phyloP scores from a whole-genome alignment of 2,888 invertebrate species.

The Pelosia muscerda region DNA sequence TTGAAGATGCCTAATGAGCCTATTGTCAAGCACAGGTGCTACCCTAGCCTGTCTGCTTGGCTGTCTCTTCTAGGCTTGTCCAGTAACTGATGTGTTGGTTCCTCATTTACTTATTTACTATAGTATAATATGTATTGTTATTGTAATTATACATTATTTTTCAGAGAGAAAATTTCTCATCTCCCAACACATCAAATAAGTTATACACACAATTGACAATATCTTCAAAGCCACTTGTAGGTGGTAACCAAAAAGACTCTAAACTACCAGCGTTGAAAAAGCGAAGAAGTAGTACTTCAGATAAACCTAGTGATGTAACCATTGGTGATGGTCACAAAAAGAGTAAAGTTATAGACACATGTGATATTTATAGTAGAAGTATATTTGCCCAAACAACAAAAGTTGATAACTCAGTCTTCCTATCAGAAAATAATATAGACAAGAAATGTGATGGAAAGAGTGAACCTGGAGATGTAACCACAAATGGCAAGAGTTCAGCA shows the following conservation, averaged over 20 bases:
- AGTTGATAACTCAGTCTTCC: slow-evolving; percentile 64
- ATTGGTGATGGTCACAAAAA: slow-evolving; percentile 74
- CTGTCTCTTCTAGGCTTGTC: no score
- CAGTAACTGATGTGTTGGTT: no score
- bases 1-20: no score
- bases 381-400: slow-evolving; percentile 67
- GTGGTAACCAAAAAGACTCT: slow-evolving; percentile 71
- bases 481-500: slow-evolving; percentile 75
- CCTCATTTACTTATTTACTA: no score
- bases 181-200: slow-evolving; percentile 78
- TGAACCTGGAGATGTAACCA: slow-evolving; percentile 63
- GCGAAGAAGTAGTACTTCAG: slow-evolving; percentile 81
- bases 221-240: slow-evolving; percentile 73
- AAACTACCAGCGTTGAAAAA: slow-evolving; percentile 79
- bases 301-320: slow-evolving; percentile 78
- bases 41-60: no score
- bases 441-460: slow-evolving; percentile 71
- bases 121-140: background rate
- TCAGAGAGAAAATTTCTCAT: slow-evolving; percentile 78
- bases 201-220: slow-evolving; percentile 82
- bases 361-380: slow-evolving; percentile 77
- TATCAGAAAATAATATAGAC: slow-evolving; percentile 74
- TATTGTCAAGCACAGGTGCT: no score
- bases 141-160: slow-evolving; percentile 40
- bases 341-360: slow-evolving; percentile 72